Evolutionary conservation across 2,113 vertebrate genomes (phyloP).

Genomic region (Eolophus roseicapilla): DNA sequence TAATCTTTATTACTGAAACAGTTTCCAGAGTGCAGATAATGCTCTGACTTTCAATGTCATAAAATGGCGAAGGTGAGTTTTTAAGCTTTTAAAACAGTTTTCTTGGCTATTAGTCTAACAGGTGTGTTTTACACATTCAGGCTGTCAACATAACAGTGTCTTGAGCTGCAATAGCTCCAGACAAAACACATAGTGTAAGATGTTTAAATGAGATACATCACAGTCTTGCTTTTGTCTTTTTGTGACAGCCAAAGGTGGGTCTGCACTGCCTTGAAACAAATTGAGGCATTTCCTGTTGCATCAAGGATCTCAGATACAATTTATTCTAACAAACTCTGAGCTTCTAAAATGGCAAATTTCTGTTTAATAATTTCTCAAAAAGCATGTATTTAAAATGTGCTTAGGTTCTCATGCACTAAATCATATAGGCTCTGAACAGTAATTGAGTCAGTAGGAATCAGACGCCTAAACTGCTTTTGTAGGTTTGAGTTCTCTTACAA

Average conservation of each 20-base stretch:
- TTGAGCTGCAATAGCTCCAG: slow-evolving; percentile 2
- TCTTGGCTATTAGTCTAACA: not conserved
- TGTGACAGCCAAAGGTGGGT: not conserved
- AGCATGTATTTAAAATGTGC: not conserved
- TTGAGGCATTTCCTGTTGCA: not conserved
- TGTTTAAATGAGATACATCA: not conserved
- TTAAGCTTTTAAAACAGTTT: not conserved
- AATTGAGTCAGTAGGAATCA: not conserved
- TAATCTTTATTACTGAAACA: not conserved
- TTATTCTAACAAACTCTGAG: slow-evolving; percentile 40
- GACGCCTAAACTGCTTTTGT: not conserved
- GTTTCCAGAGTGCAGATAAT: not conserved
- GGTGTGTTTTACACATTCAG: not conserved
- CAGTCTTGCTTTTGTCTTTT: not conserved
- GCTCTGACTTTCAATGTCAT: not conserved
- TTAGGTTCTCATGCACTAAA: not conserved
- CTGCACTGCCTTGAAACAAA: not conserved
- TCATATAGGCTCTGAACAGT: not conserved
- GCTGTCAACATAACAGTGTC: not conserved
- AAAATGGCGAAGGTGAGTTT: not conserved
- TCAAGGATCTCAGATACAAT: slow-evolving; percentile 2
- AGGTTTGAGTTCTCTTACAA: not conserved
- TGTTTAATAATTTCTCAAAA: slow-evolving; percentile 32
- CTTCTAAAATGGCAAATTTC: slow-evolving; percentile 38
- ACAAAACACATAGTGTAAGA: not conserved